Conservation (phyloP, 1,140 invertebrate genomes). For the Macrotrachela quadricornifera region DNA sequence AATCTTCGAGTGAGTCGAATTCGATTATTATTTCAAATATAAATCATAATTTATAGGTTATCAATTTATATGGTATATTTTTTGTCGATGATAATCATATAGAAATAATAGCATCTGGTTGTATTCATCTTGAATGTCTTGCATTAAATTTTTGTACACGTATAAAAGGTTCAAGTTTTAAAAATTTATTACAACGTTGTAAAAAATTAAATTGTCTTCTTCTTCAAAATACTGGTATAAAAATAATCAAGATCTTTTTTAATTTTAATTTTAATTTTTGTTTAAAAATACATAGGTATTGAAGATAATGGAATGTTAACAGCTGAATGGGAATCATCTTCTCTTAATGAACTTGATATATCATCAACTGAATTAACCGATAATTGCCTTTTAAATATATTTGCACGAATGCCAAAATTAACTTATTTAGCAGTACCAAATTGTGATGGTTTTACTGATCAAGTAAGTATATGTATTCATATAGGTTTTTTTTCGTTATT, state of each 20-base stretch:
- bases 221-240: slow-evolving; percentile 75
- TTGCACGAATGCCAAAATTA: slow-evolving; percentile 61
- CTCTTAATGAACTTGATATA: slow-evolving; percentile 77
- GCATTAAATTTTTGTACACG: slow-evolving; percentile 89
- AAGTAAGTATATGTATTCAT: slow-evolving; percentile 32
- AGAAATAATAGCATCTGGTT: slow-evolving; percentile 59
- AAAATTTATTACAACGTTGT: slow-evolving; percentile 74
- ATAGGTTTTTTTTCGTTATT: not conserved
- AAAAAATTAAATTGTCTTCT: slow-evolving; percentile 70
- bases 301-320: slow-evolving; percentile 69
- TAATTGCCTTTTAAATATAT: slow-evolving; percentile 74
- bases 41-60: slow-evolving; percentile 12
- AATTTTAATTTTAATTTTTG: slow-evolving; percentile 8
- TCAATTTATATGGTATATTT: slow-evolving; percentile 58
- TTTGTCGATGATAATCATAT: slow-evolving; percentile 97
- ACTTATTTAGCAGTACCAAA: slow-evolving; percentile 78
- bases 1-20: too few relatives aligned
- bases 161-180: slow-evolving; percentile 85
- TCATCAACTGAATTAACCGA: slow-evolving; percentile 82
- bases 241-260: too few relatives aligned
- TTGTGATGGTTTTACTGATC: slow-evolving; percentile 86
- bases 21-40: too few relatives aligned
- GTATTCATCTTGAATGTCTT: slow-evolving; percentile 70
- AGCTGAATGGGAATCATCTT: slow-evolving; percentile 91
- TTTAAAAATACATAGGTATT: slow-evolving; percentile 43